A percentile compares a stretch with the other conserved stretches of the same genome.
These are phyloP conservation scores for Eueremaeus valkanovi DNA, from an alignment of 2,888 invertebrate genomes.

Conservation along the genomic window DNA sequence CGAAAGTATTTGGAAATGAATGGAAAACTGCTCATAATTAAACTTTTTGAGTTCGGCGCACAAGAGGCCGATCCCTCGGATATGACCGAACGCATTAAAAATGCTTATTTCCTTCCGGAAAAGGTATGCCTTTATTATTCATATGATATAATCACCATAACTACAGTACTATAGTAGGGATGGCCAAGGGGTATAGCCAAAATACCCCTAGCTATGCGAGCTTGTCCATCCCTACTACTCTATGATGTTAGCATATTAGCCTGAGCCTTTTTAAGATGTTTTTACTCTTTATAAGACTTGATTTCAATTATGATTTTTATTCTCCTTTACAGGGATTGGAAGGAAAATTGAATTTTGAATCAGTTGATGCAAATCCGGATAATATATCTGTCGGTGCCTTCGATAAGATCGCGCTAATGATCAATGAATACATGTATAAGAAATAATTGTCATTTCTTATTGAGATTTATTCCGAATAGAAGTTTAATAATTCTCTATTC, in stretches of 20 bases:
- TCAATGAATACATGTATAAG: background rate
- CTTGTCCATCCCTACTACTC: too few relatives aligned
- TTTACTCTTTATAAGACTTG: too few relatives aligned
- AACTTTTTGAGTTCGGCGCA: background rate
- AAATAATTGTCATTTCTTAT: too few relatives aligned
- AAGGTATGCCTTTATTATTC: background rate
- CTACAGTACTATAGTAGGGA: too few relatives aligned
- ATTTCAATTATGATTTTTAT: background rate
- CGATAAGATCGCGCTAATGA: background rate
- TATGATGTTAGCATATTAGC: too few relatives aligned
- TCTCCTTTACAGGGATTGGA: background rate
- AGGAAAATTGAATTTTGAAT: background rate
- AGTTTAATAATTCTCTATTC: too few relatives aligned
- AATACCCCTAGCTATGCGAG: too few relatives aligned
- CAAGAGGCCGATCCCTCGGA: background rate
- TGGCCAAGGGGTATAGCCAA: too few relatives aligned
- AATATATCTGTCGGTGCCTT: background rate
- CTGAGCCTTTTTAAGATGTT: too few relatives aligned
- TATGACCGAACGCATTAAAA: background rate
- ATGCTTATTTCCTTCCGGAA: background rate
- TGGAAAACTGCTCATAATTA: background rate
- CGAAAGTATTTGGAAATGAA: background rate
- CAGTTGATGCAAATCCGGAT: background rate
- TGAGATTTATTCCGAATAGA: too few relatives aligned
- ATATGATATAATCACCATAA: too few relatives aligned